Evolutionary conservation across 2,113 vertebrate species (phyloP), one percentile per base, ranked within the genome.

Genomic region (Heterocephalus glaber): DNA sequence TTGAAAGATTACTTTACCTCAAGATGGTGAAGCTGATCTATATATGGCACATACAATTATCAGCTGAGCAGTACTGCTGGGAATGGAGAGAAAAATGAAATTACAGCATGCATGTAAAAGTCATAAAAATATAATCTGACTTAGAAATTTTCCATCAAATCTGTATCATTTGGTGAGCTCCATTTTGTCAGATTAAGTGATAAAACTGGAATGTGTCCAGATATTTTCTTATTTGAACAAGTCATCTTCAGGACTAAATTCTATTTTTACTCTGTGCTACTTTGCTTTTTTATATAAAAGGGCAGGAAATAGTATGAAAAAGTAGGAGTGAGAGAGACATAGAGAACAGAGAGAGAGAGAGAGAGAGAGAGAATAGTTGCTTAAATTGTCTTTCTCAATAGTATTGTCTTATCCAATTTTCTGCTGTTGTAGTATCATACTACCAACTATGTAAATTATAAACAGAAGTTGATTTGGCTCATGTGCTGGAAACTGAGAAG

Each of bases 1-100:
- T 96, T 89, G 79, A 95, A 93, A 81, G 28, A 60, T 86, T 84
- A 17, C 66, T 54, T 96, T n/a, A 81, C 90, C 65, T 65, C 87
- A 80, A 92, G 81, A 86, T 44, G 89, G 9, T 89, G 65, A 58
- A 93, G 5, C 12, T 60, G 68, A 49, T 66, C 41, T 89, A 20
- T 47, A 66, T 66, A 74, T 61, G 79, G 24, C n/a, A 84, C 6
- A 33, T 85, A n/a, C 3, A 82, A 87, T 96, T 86, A 82, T 87
- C 58, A 79, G 79, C n/a, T 72, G 30, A 70, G 52, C 28, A 74
- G 26, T 0, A 41, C 7, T n/a, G 54, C 16, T 74, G 6, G 72
- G 49, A n/a, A 19, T 52, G 4, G 20, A 61, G 17, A 91, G 44
- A 84, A 85, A 96, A 95, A 81, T 41, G 85, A 63, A 93, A 86